phyloP scores from a whole-genome alignment of 1,140 invertebrate species.

The Phymastichus coffea region DNA sequence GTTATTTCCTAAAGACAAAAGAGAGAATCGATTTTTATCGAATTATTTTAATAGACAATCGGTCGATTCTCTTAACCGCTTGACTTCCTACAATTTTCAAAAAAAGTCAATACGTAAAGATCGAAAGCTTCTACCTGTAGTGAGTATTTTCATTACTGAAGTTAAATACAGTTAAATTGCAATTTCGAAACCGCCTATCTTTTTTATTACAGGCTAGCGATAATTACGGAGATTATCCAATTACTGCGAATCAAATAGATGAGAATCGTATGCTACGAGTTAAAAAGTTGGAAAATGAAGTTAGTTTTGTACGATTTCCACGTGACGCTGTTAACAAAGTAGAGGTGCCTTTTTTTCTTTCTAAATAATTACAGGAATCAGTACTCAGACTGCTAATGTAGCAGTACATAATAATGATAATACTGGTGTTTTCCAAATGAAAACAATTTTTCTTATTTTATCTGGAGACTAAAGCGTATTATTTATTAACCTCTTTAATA shows the following conservation, averaged over 20 bases:
- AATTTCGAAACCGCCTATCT: too few species aligned
- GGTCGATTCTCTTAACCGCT: background rate
- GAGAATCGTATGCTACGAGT: background rate
- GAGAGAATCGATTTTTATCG: background rate
- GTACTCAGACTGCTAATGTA: too few species aligned
- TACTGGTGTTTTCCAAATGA: too few species aligned
- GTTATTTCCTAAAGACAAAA: slow-evolving; percentile 37
- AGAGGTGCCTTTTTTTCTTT: too few species aligned
- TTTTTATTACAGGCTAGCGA: background rate
- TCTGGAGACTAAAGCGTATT: too few species aligned
- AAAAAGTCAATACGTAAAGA: background rate
- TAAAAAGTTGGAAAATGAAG: background rate
- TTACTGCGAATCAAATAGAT: background rate
- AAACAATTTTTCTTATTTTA: too few species aligned
- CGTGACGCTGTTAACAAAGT: background rate
- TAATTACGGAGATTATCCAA: background rate
- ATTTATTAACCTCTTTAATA: too few species aligned
- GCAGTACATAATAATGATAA: too few species aligned
- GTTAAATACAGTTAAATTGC: background rate
- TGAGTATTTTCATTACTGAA: slow-evolving; percentile 10
- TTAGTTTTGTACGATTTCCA: background rate
- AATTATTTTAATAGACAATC: slow-evolving; percentile 30
- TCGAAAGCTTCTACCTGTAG: slow-evolving; percentile 34
- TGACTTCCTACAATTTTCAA: background rate
- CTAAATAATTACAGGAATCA: too few species aligned